Percentiles rank a stretch among this genome's conserved stretches.
These are phyloP conservation scores for Oncorhynchus mykiss DNA, from an alignment of 2,113 vertebrate species.

Conservation along the genomic window DNA sequence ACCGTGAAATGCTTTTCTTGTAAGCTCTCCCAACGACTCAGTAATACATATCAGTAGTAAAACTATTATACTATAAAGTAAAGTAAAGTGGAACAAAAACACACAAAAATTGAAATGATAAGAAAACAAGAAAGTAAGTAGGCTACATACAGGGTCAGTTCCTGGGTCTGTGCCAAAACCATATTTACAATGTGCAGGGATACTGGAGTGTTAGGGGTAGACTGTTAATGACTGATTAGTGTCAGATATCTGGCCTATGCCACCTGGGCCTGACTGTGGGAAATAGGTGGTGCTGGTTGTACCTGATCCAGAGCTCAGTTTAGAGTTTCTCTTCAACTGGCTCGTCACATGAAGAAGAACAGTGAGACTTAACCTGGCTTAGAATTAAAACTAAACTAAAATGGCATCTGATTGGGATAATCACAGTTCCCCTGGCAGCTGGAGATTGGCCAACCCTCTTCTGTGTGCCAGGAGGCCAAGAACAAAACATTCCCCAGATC, in stretches of 20 bases:
- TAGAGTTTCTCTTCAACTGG: slow-evolving; percentile 58
- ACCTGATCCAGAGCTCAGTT: slow-evolving; percentile 68
- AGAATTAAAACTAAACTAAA: slow-evolving; percentile 46
- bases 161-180: no score
- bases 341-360: slow-evolving; percentile 42
- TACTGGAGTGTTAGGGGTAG: slow-evolving; percentile 15
- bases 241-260: slow-evolving; percentile 75
- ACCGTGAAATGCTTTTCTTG: no score
- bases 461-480: no score
- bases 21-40: not conserved
- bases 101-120: no score
- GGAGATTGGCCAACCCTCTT: slow-evolving; percentile 25
- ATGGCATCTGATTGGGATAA: slow-evolving; percentile 55
- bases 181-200: no score
- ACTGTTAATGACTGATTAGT: slow-evolving; percentile 79
- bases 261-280: slow-evolving; percentile 69
- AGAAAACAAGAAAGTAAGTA: no score
- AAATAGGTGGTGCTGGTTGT: slow-evolving; percentile 63
- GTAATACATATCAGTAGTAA: not conserved
- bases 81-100: no score
- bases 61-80: not conserved
- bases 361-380: slow-evolving; percentile 50
- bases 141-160: no score
- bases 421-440: slow-evolving; percentile 24
- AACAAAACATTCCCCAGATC: slow-evolving; percentile 11